Evolutionary conservation across 2,888 invertebrate genomes (phyloP).

Genomic region (Andrena dorsata): DNA sequence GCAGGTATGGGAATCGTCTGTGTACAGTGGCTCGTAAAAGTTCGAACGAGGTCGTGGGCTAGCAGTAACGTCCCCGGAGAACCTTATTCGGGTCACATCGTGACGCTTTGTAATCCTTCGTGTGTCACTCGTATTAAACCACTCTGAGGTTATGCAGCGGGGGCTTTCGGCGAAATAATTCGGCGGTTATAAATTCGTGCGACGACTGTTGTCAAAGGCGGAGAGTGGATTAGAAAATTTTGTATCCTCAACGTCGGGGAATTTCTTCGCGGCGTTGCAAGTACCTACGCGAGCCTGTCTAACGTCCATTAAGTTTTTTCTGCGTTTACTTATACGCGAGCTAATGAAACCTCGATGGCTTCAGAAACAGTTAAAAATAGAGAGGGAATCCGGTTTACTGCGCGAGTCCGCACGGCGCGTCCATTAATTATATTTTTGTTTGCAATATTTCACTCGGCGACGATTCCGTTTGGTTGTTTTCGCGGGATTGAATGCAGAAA

Average conservation of each 20-base stretch:
- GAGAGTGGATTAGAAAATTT: no score
- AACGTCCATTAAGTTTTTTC: background rate
- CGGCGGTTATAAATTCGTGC: background rate
- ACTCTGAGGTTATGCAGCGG: constrained; percentile 36
- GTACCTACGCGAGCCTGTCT: no score
- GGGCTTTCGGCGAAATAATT: constrained; percentile 16
- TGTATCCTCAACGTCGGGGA: no score
- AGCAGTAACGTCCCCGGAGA: constrained; percentile 43
- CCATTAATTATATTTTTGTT: constrained; percentile 22
- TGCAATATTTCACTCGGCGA: background rate
- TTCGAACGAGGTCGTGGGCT: constrained; percentile 61
- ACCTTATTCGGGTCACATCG: constrained; percentile 67
- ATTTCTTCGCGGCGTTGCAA: no score
- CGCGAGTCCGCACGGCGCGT: background rate
- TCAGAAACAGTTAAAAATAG: background rate
- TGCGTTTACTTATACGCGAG: background rate
- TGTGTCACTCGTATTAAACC: constrained; percentile 46
- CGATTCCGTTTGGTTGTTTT: constrained; percentile 14
- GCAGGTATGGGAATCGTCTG: constrained; percentile 69
- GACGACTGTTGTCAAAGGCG: no score
- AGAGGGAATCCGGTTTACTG: background rate
- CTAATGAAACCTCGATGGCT: constrained; percentile 26
- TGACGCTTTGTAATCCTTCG: constrained; percentile 59
- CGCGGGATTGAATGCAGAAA: constrained; percentile 3
- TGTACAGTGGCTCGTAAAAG: constrained; percentile 59